phyloP scores from a whole-genome alignment of 2,797 vertebrate species.

The Melopsittacus undulatus region DNA sequence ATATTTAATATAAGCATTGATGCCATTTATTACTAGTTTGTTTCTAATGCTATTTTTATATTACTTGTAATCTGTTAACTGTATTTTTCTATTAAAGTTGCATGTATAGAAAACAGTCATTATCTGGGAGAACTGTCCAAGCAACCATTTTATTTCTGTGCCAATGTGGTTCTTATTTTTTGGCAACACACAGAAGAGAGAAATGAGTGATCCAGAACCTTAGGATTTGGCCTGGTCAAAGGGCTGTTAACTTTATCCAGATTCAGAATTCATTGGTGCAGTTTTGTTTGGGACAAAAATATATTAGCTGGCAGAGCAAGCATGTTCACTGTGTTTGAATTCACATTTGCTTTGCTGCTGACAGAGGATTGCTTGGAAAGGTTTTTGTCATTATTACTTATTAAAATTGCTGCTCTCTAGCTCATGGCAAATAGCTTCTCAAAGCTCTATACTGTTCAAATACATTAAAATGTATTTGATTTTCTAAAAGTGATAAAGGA shows the following conservation, averaged over 20 bases:
- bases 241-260: not conserved
- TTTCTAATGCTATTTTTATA: not conserved
- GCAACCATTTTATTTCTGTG: not conserved
- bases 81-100: conserved; percentile 20
- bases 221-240: not conserved
- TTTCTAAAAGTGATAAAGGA: not conserved
- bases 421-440: not conserved
- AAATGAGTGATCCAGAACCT: not conserved
- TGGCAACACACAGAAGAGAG: not conserved
- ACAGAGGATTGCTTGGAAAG: not conserved
- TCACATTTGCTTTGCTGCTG: not conserved
- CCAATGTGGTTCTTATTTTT: not conserved
- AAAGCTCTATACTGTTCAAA: not conserved
- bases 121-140: not conserved
- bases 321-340: not conserved
- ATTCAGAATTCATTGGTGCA: not conserved
- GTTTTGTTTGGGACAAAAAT: conserved; percentile 9
- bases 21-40: not conserved
- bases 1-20: not conserved
- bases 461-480: not conserved
- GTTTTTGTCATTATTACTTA: not conserved
- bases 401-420: not conserved
- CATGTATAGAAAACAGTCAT: conserved; percentile 4
- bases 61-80: not conserved
- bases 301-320: not conserved